Evolutionary conservation across 2,113 vertebrate species (phyloP), one percentile per base, ranked within the genome.

Genomic region (Pheucticus melanocephalus): DNA sequence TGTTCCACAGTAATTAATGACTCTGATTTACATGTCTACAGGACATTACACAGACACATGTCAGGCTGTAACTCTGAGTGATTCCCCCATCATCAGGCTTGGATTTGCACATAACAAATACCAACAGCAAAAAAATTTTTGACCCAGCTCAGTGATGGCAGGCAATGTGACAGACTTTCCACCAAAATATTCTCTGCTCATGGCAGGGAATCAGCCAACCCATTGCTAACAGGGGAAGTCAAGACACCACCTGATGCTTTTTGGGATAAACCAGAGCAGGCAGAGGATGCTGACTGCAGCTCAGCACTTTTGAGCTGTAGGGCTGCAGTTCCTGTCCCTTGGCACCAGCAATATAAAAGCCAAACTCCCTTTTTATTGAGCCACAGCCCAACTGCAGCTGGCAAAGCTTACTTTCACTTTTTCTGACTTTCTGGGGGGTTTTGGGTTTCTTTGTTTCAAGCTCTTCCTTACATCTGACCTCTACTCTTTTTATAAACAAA

Each of bases 341-440:
- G 27, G 30, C 44, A 68, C 15, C 59, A 50, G 72, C 15, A 72
- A 33, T 2, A 16, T 1, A 0, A 68, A 59, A 10, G 10, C 31
- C 47, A 71, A 23, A 54, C 11, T 11, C 35, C 18, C 27, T 51
- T 20, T 33, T 14, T 16, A 18, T 2, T 35, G 37, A 84, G 27
- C 21, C 40, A 39, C 31, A 53, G 60, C 27, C 50, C 71, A 42
- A 11, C 8, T 37, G 39, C 45, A 70, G 16, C 37, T 48, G 44
- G n/a, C n/a, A 84, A 57, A 54, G 6, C 19, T 93, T 28, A 24
- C 6, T 68, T 79, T 44, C 11, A 35, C 30, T 18, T 11, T 51
- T 86, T 44, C 31, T 3, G 0, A 7, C 40, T 68, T 63, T 59
- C 17, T 22, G 7, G 3, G 6, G 1, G 1, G 4, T 0, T 6